Percentiles rank a stretch among this genome's conserved stretches.
Conservation (phyloP, 2,888 invertebrate species). For the Rhagonycha fulva region DNA sequence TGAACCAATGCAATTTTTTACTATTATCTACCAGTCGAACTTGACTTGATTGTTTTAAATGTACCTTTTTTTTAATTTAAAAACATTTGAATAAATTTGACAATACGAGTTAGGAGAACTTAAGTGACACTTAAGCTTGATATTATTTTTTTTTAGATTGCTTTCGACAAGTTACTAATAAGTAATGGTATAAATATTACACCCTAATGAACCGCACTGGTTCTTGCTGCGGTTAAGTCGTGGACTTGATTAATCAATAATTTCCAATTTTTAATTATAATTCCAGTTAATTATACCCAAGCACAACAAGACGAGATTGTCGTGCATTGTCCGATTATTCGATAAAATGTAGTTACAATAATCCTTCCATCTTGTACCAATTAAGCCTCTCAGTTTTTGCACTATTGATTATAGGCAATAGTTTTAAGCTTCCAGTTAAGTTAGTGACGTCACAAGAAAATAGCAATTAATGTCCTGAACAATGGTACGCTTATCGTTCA, state of each 20-base stretch:
- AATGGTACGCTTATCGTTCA: conserved; percentile 44
- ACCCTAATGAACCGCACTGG: no score
- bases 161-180: no score
- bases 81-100: no score
- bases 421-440: conserved; percentile 18
- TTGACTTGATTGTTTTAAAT: no score
- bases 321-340: background rate
- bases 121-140: no score
- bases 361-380: conserved; percentile 7
- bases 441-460: conserved; percentile 39
- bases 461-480: conserved; percentile 45
- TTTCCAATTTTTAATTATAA: background rate
- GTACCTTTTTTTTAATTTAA: no score
- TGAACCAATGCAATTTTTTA: no score
- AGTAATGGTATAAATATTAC: no score
- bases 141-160: no score
- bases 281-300: background rate
- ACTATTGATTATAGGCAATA: conserved; percentile 7
- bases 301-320: background rate
- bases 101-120: no score
- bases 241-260: background rate
- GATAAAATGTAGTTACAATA: background rate
- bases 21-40: no score
- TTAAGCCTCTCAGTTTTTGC: conserved; percentile 13
- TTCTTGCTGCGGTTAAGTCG: background rate